Evolutionary conservation across 1,140 invertebrate species (phyloP).

Genomic region (Temnothorax nylanderi): DNA sequence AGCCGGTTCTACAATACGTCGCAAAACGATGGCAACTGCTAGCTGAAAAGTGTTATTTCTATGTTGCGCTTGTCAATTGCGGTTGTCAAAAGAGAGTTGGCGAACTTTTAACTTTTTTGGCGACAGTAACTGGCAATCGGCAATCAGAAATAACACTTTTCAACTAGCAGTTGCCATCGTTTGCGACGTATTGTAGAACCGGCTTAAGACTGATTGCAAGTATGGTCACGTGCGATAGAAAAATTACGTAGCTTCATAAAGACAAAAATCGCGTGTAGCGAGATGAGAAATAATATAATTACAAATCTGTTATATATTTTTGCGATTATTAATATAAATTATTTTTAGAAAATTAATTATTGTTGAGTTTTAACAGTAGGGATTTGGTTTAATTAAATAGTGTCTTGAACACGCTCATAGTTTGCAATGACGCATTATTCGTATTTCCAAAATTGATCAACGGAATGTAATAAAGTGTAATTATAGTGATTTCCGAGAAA

Average conservation of each 20-base stretch:
- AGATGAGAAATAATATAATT: background rate
- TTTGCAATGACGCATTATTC: background rate
- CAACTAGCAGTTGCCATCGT: too few relatives aligned
- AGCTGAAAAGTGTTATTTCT: too few relatives aligned
- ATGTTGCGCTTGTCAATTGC: too few relatives aligned
- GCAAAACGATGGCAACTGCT: too few relatives aligned
- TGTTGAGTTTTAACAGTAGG: background rate
- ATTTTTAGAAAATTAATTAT: background rate
- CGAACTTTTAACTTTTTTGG: too few relatives aligned
- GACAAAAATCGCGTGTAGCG: background rate
- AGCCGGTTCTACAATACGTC: too few relatives aligned
- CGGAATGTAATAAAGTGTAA: slow-evolving; percentile 39
- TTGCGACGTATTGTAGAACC: too few relatives aligned
- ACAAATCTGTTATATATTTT: background rate
- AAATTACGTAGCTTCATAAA: background rate
- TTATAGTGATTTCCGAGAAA: slow-evolving; percentile 13
- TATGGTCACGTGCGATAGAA: background rate
- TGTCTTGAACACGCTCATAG: background rate
- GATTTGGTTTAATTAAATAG: slow-evolving; percentile 23
- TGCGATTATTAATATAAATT: background rate
- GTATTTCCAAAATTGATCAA: slow-evolving; percentile 27
- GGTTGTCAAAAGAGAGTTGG: too few relatives aligned
- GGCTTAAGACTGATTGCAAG: too few relatives aligned
- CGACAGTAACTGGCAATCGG: too few relatives aligned
- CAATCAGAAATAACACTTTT: too few relatives aligned